Percentiles rank a stretch among this genome's conserved stretches.
Evolutionary conservation across 2,797 vertebrate genomes (phyloP).

Genomic region (Crax fasciolata): DNA sequence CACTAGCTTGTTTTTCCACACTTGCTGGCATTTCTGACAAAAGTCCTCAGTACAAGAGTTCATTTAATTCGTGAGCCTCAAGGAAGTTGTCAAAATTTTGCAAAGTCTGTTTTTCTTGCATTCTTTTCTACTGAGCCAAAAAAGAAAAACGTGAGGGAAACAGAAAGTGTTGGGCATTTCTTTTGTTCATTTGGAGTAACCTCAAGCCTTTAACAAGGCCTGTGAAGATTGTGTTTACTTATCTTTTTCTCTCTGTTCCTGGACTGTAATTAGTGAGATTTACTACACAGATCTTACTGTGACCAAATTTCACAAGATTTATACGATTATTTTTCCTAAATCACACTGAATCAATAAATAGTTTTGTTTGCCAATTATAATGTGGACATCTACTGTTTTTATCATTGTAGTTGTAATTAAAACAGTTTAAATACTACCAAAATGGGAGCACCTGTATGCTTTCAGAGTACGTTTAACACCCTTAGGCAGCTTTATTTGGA

Average conservation of each 20-base stretch:
- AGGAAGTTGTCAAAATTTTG: background rate
- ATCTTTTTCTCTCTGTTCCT: background rate
- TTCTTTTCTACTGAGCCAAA: background rate
- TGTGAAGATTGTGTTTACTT: background rate
- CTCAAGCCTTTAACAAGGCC: background rate
- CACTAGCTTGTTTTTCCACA: background rate
- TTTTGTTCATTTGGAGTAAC: conserved; percentile 5
- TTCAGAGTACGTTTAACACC: background rate
- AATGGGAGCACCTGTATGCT: background rate
- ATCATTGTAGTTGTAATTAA: background rate
- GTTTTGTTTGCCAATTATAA: background rate
- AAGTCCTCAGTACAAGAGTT: background rate
- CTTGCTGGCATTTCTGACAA: background rate
- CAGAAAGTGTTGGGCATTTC: background rate
- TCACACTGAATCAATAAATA: background rate
- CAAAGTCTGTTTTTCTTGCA: background rate
- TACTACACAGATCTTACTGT: background rate
- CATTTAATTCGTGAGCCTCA: background rate
- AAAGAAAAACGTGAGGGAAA: background rate
- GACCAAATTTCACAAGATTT: background rate
- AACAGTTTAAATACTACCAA: background rate
- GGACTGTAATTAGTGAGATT: background rate
- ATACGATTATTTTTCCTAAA: background rate
- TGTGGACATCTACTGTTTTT: background rate
- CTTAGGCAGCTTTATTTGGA: conserved; percentile 31